phyloP scores from a whole-genome alignment of 1,140 invertebrate species.

The Kradibia gibbosae region DNA sequence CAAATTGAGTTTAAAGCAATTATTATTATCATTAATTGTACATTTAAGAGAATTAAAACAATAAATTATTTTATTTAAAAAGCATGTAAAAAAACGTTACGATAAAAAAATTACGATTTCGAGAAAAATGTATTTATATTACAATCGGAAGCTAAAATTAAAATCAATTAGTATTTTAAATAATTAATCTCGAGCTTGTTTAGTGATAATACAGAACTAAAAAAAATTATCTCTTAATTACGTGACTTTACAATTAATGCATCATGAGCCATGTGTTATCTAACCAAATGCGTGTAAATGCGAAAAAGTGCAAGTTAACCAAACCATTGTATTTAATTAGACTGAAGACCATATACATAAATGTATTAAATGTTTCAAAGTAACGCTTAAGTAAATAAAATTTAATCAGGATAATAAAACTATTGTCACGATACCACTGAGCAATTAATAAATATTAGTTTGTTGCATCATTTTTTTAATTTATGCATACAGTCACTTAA shows the following conservation, averaged over 20 bases:
- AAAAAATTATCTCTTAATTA: constrained; percentile 18
- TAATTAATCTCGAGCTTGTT: background rate
- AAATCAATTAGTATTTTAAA: background rate
- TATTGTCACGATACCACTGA: too few species aligned
- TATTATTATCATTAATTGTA: too few species aligned
- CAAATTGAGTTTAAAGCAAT: too few species aligned
- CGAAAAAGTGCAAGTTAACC: background rate
- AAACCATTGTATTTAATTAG: background rate
- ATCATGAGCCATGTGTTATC: constrained; percentile 11
- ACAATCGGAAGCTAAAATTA: background rate
- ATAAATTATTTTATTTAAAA: too few species aligned
- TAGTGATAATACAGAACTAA: background rate
- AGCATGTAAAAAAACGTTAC: too few species aligned
- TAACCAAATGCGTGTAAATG: background rate
- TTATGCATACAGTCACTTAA: too few species aligned
- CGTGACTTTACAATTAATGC: constrained; percentile 11
- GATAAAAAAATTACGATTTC: background rate
- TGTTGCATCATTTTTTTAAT: too few species aligned
- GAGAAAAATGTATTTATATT: background rate
- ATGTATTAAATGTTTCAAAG: background rate
- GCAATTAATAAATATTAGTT: too few species aligned
- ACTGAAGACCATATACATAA: background rate
- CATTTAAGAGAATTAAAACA: too few species aligned
- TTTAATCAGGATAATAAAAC: too few species aligned
- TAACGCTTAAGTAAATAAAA: too few species aligned